phyloP scores from a whole-genome alignment of 2,113 vertebrate species.

The Edolisoma coerulescens region DNA sequence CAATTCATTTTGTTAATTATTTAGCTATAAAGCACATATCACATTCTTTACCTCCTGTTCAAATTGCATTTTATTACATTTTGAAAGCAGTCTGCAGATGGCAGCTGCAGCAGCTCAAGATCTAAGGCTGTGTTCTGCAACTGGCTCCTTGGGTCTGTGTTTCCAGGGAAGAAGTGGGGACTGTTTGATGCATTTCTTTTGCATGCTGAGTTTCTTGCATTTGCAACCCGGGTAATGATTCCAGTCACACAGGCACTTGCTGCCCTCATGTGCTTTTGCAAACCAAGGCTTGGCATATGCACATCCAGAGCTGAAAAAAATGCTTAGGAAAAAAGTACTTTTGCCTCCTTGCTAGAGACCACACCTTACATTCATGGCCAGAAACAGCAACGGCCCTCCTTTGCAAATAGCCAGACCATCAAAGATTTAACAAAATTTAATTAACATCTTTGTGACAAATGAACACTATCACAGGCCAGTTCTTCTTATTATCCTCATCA shows the following conservation, averaged over 20 bases:
- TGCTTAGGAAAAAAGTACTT: neutral
- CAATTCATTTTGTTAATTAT: conserved; percentile 49
- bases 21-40: neutral
- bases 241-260: neutral
- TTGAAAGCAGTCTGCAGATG: conserved; percentile 2
- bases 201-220: neutral
- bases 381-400: neutral
- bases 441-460: conserved; percentile 25
- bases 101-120: neutral
- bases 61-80: neutral
- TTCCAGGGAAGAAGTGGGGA: neutral
- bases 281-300: neutral
- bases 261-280: neutral
- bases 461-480: neutral
- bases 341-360: neutral
- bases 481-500: neutral
- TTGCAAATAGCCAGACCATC: neutral
- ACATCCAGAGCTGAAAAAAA: neutral
- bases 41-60: neutral
- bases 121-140: neutral
- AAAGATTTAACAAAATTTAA: neutral
- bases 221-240: neutral
- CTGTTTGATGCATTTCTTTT: neutral
- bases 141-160: neutral
- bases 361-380: neutral